These are phyloP conservation scores for Hycleus phaleratus DNA, from an alignment of 1,140 invertebrate species.

Conservation along the genomic window DNA sequence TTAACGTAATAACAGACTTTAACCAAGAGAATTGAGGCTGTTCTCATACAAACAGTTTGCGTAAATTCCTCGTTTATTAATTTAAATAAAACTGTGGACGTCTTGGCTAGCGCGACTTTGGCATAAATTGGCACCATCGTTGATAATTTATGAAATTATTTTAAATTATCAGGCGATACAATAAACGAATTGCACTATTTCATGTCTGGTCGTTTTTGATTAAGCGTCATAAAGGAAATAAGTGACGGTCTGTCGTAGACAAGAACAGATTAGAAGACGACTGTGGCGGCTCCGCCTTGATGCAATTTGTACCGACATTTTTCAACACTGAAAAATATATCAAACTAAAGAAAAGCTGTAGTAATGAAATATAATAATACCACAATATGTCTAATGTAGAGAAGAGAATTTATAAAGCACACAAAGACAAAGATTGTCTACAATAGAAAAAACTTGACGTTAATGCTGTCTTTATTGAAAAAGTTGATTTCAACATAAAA, in stretches of 20 bases:
- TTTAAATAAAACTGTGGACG: neutral
- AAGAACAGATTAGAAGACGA: neutral
- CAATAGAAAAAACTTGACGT: too few relatives aligned
- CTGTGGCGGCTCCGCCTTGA: neutral
- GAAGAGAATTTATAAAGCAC: too few relatives aligned
- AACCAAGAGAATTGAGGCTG: neutral
- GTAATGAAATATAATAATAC: conserved; percentile 7
- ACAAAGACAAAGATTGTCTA: too few relatives aligned
- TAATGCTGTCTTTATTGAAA: too few relatives aligned
- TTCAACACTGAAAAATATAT: neutral
- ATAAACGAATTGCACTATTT: neutral
- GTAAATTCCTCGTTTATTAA: neutral
- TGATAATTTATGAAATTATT: too few relatives aligned
- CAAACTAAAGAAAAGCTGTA: neutral
- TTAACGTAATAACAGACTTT: neutral
- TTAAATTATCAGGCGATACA: too few relatives aligned
- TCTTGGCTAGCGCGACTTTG: too few relatives aligned
- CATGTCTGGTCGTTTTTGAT: neutral
- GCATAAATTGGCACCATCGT: too few relatives aligned
- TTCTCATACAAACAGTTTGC: neutral
- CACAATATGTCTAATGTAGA: too few relatives aligned
- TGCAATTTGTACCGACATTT: conserved; percentile 11
- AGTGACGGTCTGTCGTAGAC: neutral
- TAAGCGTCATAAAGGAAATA: neutral
- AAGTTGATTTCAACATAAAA: too few relatives aligned